Conservation (phyloP, 2,797 vertebrate genomes). For the Eidolon dupreanum region DNA sequence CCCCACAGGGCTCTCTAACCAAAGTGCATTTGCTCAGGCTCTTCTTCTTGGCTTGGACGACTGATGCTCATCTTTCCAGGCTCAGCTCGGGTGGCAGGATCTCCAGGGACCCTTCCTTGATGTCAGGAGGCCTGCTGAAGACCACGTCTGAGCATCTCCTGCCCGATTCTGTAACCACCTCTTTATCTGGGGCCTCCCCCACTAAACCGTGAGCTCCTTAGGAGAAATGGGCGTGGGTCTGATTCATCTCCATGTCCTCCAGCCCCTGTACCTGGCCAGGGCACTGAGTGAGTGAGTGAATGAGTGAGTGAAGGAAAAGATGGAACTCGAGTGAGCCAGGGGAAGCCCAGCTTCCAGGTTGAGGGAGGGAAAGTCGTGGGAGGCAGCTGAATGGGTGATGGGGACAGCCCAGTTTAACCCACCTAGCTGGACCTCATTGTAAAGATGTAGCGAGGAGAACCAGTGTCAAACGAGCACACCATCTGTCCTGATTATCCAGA, state of each 20-base stretch:
- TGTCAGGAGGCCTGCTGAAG: background rate
- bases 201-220: background rate
- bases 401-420: background rate
- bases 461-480: fast-evolving
- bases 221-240: no score
- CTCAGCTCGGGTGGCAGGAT: background rate
- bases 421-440: background rate
- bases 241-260: background rate
- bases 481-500: background rate
- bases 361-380: background rate
- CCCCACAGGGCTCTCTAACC: background rate
- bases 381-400: background rate
- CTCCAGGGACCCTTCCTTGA: background rate
- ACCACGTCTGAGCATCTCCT: no score
- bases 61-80: background rate
- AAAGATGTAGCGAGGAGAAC: background rate
- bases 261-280: background rate
- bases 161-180: background rate
- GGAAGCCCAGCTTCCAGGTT: background rate
- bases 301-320: background rate
- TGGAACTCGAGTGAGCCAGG: background rate
- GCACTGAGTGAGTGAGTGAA: background rate
- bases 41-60: background rate
- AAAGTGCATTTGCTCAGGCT: background rate
- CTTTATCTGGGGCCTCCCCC: background rate